Base-by-base conservation (phyloP, 2,888 invertebrate genomes). In the Rapana venosa region DNA sequence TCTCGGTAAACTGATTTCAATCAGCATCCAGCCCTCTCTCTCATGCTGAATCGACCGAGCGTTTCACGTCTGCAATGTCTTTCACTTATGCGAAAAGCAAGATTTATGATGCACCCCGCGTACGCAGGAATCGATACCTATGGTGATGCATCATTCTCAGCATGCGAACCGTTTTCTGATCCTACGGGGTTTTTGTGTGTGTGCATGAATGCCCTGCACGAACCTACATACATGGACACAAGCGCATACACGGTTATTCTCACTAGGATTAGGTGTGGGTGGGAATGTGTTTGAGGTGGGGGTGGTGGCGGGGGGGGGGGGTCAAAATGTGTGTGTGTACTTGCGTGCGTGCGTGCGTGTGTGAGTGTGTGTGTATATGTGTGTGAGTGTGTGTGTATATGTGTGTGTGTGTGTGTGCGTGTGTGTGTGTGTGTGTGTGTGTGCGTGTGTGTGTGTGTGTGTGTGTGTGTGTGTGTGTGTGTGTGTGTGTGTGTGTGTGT, bases 311-410 rank as follows among this genome's bases (percentile, higher is more conserved):
- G n/a, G n/a, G n/a, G n/a, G n/a, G n/a, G n/a, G n/a, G n/a, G n/a
- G n/a, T n/a, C n/a, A n/a, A n/a, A n/a, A n/a, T 79, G 79, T 79
- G 79, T 79, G 79, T 79, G 79, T 79, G 79, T 79, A 35, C 32
- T 32, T 79, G 79, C 32, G 79, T 79, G 79, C 30, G 77, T 77
- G 77, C 30, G 77, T 77, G 77, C 30, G 77, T 77, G 77, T 77
- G 77, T 77, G 77, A 30, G 6, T 77, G 70, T 77, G 30, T n/a
- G 77, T 77, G 30, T 32, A 17, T 77, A 17, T 32, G 30, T 11
- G 77, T 77, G 77, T 20, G 77, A 32, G 77, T 77, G 77, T 77
- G 77, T 32, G 30, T 32, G 77, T 32, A 32, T 77, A 32, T 32
- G 77, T 77, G 77, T 77, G 77, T 77, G 77, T 77, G 77, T 79